Base-by-base conservation (phyloP, 2,797 vertebrate species). In the Philypnodon macrostomus region DNA sequence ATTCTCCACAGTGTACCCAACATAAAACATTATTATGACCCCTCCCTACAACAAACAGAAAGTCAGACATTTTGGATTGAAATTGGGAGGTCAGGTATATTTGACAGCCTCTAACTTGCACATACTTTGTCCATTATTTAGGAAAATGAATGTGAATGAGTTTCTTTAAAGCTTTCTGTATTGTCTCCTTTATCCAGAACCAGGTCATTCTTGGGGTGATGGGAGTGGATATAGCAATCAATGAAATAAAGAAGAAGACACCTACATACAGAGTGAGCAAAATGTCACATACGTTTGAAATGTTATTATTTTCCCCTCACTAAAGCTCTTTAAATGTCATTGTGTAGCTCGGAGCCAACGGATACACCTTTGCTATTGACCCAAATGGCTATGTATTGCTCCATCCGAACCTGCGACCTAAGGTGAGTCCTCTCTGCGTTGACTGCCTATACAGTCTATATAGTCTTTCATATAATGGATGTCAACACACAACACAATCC, bases 131-230 rank as follows among this genome's bases (percentile, higher is more conserved):
- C n/a, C n/a, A n/a, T n/a, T n/a, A n/a, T n/a, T n/a, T n/a, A n/a
- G n/a, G n/a, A n/a, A n/a, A n/a, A n/a, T n/a, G n/a, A n/a, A n/a
- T n/a, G n/a, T n/a, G n/a, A n/a, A n/a, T n/a, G n/a, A n/a, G n/a
- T n/a, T n/a, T n/a, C n/a, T n/a, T n/a, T n/a, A n/a, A n/a, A n/a
- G 21, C 21, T 23, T 27, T 5, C 17, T 42, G 26, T 17, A 2
- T 18, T 59, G n/a, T 56, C 7, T 54, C 55, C 23, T 41, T 67
- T 27, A 27, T 21, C 18, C 89, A 98, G 95, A 99, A 95, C 83
- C 96, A 99, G 89, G 91, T 99, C 55, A 95, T 98, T 79, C 90
- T 99, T 9, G 96, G 96, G 0, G 96, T 99, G 64, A 97, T 98
- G 95, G 96, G 96, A 40, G 95, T 99, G 0, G 96, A 99, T 1